Conservation (phyloP, 53 echinoderm and acorn worm species). For the Apostichopus leukothele region DNA sequence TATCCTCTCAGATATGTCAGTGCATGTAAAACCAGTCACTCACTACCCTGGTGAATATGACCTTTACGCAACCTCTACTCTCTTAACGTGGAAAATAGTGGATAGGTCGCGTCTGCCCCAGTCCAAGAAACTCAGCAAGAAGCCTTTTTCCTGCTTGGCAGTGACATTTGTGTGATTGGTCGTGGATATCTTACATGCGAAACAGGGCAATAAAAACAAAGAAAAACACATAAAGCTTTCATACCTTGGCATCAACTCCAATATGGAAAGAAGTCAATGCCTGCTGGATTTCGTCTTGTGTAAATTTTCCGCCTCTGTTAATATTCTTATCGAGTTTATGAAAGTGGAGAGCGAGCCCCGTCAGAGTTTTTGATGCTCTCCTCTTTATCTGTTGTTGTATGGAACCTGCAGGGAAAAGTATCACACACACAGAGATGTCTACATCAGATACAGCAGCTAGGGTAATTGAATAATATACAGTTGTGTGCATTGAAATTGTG, state of each 20-base stretch:
- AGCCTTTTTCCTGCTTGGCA: too few species aligned
- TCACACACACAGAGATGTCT: neutral
- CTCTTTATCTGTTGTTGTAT: constrained; percentile 61
- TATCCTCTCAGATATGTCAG: too few species aligned
- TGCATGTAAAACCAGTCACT: too few species aligned
- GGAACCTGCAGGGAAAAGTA: constrained; percentile 45
- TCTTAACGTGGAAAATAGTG: too few species aligned
- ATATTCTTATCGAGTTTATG: constrained; percentile 66
- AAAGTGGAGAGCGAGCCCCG: constrained; percentile 87
- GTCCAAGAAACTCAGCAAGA: too few species aligned
- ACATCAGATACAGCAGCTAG: too few species aligned
- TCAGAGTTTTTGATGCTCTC: constrained; percentile 78
- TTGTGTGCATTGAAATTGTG: too few species aligned
- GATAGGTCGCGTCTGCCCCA: too few species aligned
- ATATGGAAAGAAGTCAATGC: constrained; percentile 82
- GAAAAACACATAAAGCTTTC: neutral
- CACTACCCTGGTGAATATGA: too few species aligned
- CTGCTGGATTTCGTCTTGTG: constrained; percentile 65
- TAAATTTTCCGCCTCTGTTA: constrained; percentile 71
- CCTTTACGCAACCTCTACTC: too few species aligned
- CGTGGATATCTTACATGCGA: neutral
- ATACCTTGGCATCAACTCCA: constrained; percentile 72
- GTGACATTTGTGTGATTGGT: too few species aligned
- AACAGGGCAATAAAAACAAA: neutral
- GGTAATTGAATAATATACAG: too few species aligned